phyloP scores from a whole-genome alignment of 2,113 vertebrate genomes.

The Poeciliopsis turrubarensis region DNA sequence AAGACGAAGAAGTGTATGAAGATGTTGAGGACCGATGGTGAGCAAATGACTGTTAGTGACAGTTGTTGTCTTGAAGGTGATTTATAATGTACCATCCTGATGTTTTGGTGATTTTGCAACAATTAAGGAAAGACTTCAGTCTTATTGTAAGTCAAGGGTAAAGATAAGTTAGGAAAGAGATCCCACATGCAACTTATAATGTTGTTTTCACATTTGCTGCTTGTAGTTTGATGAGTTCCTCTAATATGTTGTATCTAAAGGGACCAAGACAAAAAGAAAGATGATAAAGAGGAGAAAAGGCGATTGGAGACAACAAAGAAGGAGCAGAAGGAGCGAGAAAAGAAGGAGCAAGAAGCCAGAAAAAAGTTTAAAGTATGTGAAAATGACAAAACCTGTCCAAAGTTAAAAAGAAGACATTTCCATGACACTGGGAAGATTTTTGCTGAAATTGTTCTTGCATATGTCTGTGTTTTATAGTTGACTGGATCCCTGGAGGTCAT shows the following conservation, averaged over 20 bases:
- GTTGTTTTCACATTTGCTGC: background rate
- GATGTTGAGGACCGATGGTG: conserved; percentile 87
- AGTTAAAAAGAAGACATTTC: background rate
- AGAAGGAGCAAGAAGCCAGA: conserved; percentile 89
- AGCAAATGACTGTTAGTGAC: conserved; percentile 18
- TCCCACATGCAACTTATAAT: background rate
- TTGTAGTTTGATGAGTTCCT: background rate
- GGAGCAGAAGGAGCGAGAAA: conserved; percentile 91
- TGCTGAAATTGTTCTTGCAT: background rate
- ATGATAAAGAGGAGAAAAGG: conserved; percentile 86
- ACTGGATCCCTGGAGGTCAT: conserved; percentile 82
- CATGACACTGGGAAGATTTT: background rate
- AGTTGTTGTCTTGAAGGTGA: background rate
- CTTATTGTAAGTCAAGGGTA: background rate
- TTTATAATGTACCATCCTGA: background rate
- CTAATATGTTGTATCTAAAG: conserved; percentile 38
- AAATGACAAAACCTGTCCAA: background rate
- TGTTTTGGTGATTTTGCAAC: background rate
- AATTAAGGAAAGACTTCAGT: background rate
- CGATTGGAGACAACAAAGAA: conserved; percentile 85
- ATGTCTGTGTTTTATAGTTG: conserved; percentile 75
- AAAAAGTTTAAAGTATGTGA: conserved; percentile 93
- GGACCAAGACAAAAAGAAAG: conserved; percentile 76
- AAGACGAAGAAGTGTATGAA: conserved; percentile 88
- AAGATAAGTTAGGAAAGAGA: background rate